These are phyloP conservation scores for Kobus ellipsiprymnus DNA, from an alignment of 2,113 vertebrate species.

Conservation along the genomic window DNA sequence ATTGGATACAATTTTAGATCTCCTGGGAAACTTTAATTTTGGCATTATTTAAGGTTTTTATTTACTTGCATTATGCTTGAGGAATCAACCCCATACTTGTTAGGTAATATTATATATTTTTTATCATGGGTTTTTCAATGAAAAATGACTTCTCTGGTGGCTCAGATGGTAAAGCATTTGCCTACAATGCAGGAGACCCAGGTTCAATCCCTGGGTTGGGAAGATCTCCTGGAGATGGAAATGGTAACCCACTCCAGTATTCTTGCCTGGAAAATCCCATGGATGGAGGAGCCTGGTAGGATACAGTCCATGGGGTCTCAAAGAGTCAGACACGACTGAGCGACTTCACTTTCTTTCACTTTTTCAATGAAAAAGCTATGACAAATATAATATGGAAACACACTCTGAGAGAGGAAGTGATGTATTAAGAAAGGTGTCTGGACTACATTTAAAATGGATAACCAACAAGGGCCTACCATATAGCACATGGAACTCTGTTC, in stretches of 20 bases:
- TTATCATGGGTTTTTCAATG: background rate
- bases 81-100: background rate
- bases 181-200: background rate
- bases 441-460: background rate
- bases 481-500: background rate
- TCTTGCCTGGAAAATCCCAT: background rate
- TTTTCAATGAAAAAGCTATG: background rate
- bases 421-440: background rate
- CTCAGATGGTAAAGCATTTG: background rate
- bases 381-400: background rate
- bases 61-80: constrained; percentile 5
- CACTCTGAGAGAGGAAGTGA: background rate
- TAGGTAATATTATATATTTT: background rate
- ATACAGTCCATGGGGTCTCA: background rate
- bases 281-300: background rate
- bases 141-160: background rate
- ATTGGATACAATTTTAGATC: background rate
- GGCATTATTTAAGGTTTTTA: background rate
- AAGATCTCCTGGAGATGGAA: background rate
- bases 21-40: background rate
- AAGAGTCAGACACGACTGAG: background rate
- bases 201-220: background rate
- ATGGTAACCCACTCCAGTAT: background rate
- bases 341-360: background rate
- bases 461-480: background rate